phyloP scores from a whole-genome alignment of 2,888 invertebrate species.

The Morpho helenor region DNA sequence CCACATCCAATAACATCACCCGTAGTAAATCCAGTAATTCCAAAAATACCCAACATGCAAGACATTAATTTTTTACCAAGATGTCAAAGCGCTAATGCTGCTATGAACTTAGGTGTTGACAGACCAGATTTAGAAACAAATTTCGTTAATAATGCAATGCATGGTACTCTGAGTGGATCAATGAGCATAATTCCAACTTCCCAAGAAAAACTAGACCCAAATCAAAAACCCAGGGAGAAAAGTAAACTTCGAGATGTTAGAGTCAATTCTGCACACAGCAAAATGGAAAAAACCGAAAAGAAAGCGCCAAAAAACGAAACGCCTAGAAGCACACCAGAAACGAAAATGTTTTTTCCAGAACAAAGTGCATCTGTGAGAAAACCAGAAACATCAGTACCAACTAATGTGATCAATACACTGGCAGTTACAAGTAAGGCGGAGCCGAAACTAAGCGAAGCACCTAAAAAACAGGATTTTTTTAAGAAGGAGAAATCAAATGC shows the following conservation, averaged over 20 bases:
- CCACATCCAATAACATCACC: conserved; percentile 73
- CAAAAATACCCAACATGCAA: conserved; percentile 63
- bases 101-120: conserved; percentile 60
- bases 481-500: conserved; percentile 70
- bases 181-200: conserved; percentile 54
- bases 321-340: conserved; percentile 64
- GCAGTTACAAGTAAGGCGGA: conserved; percentile 59
- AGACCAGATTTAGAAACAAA: conserved; percentile 56
- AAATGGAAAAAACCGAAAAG: conserved; percentile 67
- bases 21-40: conserved; percentile 67
- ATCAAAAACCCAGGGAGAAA: conserved; percentile 63
- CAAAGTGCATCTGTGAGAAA: conserved; percentile 53
- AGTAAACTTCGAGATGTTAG: conserved; percentile 69
- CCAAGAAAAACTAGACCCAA: conserved; percentile 57
- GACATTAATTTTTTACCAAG: conserved; percentile 68
- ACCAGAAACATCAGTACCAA: conserved; percentile 67
- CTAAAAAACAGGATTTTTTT: conserved; percentile 74
- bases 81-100: conserved; percentile 70
- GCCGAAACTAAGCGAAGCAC: conserved; percentile 56
- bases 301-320: conserved; percentile 59
- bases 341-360: conserved; percentile 73
- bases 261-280: conserved; percentile 72
- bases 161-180: conserved; percentile 52
- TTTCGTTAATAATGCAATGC: conserved; percentile 49
- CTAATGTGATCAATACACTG: conserved; percentile 66